Evolutionary conservation across 2,888 invertebrate species (phyloP).

Genomic region (Caenorhabditis virilis): DNA sequence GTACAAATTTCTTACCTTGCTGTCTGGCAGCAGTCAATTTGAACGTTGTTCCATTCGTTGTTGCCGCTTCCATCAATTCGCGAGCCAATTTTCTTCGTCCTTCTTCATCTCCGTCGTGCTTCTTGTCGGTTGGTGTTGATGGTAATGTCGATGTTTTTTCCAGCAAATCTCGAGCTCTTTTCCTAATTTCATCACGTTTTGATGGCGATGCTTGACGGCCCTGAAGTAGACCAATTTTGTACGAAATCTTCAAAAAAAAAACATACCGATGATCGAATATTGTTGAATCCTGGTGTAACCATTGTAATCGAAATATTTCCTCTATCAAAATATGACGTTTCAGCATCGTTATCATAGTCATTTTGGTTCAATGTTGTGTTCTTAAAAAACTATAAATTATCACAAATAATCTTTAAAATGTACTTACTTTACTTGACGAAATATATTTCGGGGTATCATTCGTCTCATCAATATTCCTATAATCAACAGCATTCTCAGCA

Average conservation of each 20-base stretch:
- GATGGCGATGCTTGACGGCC: conserved; percentile 26
- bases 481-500: conserved; percentile 45
- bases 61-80: conserved; percentile 40
- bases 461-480: conserved; percentile 8
- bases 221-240: neutral
- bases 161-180: conserved; percentile 53
- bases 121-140: conserved; percentile 1
- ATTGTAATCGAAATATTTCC: conserved; percentile 30
- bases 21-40: neutral
- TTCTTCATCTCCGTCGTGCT: conserved; percentile 26
- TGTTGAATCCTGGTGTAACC: conserved; percentile 32
- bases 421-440: no score
- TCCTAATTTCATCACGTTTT: conserved; percentile 43
- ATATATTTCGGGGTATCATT: conserved; percentile 10
- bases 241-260: conserved; percentile 1
- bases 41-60: conserved; percentile 1
- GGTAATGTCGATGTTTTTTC: conserved; percentile 35
- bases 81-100: conserved; percentile 47
- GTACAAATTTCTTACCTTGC: conserved; percentile 2
- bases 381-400: no score
- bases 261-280: conserved; percentile 22
- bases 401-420: no score
- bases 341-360: conserved; percentile 28
- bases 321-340: conserved; percentile 24
- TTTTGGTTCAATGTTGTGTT: no score